These are phyloP conservation scores for Pygocentrus nattereri DNA, from an alignment of 2,797 vertebrate genomes.

Conservation along the genomic window DNA sequence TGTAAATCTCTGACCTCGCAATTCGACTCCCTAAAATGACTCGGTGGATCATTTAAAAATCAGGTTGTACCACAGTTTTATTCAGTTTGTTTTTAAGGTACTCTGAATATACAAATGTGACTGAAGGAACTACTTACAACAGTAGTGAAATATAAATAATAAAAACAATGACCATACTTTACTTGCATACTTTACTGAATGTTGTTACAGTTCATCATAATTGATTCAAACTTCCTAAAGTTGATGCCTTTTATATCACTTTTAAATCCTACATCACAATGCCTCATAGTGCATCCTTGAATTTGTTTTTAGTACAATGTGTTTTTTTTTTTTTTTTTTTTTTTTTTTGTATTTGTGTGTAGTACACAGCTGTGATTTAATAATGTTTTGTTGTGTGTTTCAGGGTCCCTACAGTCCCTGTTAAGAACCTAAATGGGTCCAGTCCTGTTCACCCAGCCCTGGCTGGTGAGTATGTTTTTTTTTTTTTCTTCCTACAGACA, in stretches of 20 bases:
- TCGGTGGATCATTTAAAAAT: not conserved
- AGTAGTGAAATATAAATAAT: too few relatives aligned
- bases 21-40: not conserved
- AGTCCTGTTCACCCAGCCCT: slow-evolving; percentile 94
- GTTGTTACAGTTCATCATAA: too few relatives aligned
- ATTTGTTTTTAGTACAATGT: too few relatives aligned
- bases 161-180: too few relatives aligned
- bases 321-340: not conserved
- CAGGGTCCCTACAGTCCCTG: slow-evolving; percentile 95
- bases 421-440: slow-evolving; percentile 97
- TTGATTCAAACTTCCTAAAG: too few relatives aligned
- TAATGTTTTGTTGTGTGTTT: slow-evolving; percentile 7
- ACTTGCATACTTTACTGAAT: too few relatives aligned
- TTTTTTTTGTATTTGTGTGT: not conserved
- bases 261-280: too few relatives aligned
- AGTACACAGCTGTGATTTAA: not conserved
- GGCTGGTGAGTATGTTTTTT: slow-evolving; percentile 95
- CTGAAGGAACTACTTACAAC: too few relatives aligned
- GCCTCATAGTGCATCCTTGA: too few relatives aligned
- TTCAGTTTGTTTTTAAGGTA: not conserved
- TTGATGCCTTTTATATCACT: too few relatives aligned
- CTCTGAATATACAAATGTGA: not conserved
- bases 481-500: too few relatives aligned
- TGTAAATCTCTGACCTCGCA: not conserved
- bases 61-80: not conserved